A percentile compares a stretch with the other conserved stretches of the same genome.
These are phyloP conservation scores for Ramphastos sulfuratus DNA, from an alignment of 2,113 vertebrate genomes.

Conservation along the genomic window DNA sequence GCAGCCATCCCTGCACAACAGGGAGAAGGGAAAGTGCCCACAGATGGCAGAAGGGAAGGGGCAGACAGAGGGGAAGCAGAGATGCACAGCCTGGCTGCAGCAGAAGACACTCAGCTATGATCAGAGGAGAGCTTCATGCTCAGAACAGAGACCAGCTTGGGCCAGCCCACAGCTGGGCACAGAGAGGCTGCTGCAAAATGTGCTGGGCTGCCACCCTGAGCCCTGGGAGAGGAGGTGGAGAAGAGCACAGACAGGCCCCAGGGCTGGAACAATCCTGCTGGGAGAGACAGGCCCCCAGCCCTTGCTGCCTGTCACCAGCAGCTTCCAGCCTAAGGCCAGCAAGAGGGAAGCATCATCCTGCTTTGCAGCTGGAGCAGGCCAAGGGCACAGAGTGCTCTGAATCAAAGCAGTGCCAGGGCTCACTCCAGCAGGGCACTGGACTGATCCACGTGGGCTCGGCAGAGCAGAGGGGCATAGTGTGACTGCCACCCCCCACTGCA, in stretches of 20 bases:
- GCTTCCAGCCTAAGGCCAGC: background rate
- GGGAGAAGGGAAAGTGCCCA: background rate
- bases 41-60: background rate
- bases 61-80: background rate
- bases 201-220: accelerated
- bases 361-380: background rate
- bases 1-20: background rate
- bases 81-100: background rate
- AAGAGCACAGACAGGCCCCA: background rate
- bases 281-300: no score
- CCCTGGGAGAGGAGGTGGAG: background rate
- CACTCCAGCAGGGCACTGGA: background rate
- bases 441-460: background rate
- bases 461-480: background rate
- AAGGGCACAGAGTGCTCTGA: background rate
- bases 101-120: accelerated
- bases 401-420: background rate
- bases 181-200: background rate
- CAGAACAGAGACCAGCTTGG: background rate
- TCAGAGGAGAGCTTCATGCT: background rate
- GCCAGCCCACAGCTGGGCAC: background rate
- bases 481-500: background rate
- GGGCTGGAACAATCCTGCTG: background rate
- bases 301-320: no score
- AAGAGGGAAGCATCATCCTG: background rate